A percentile compares a stretch with the other conserved stretches of the same genome.
Evolutionary conservation across 2,888 invertebrate genomes (phyloP).

Genomic region (Ceratothoa steindachneri): DNA sequence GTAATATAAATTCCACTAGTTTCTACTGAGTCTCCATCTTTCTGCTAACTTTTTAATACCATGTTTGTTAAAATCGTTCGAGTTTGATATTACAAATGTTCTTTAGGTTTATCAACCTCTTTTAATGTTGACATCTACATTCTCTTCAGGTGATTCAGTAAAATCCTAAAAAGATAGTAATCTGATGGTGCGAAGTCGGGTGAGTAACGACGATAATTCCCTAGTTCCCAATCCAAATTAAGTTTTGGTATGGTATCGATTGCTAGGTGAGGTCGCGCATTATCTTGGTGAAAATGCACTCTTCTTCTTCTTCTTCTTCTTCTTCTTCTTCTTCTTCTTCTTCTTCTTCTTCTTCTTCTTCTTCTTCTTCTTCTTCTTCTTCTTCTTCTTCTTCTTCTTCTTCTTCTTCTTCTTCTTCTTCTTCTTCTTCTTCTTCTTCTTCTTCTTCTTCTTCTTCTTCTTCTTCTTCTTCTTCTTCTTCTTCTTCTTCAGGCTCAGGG

Average conservation of each 20-base stretch:
- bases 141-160: no score
- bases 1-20: no score
- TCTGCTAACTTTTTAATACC: no score
- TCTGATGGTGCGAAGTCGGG: no score
- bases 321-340: neutral
- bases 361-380: neutral
- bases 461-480: neutral
- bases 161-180: no score
- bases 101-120: no score
- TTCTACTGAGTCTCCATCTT: no score
- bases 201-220: no score
- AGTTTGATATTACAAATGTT: no score
- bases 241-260: neutral
- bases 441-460: neutral
- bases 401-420: neutral
- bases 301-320: neutral
- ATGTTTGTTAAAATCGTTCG: no score
- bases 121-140: no score
- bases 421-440: neutral
- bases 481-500: neutral
- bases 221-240: conserved; percentile 21
- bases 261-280: neutral
- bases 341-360: neutral
- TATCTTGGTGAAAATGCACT: no score
- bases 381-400: neutral